These are phyloP conservation scores for Eumerus sabulonum DNA, from an alignment of 2,888 invertebrate genomes.

Conservation along the genomic window DNA sequence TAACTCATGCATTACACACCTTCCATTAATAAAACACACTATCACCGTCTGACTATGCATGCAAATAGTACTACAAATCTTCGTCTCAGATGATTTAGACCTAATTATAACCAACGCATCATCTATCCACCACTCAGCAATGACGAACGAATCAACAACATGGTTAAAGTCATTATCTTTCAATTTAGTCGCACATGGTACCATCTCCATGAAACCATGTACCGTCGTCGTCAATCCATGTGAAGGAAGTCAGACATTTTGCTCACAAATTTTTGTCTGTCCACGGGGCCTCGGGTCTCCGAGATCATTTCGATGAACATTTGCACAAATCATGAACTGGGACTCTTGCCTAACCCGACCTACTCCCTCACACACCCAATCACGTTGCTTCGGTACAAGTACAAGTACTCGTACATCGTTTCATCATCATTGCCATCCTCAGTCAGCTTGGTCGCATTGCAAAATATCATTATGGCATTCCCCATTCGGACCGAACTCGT, in stretches of 20 bases:
- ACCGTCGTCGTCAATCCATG: conserved; percentile 14
- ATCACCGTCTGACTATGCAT: too few relatives aligned
- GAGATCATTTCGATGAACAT: conserved; percentile 17
- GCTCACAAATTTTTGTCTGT: conserved; percentile 7
- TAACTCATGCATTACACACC: too few relatives aligned
- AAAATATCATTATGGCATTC: conserved; percentile 22
- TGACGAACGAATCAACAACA: neutral
- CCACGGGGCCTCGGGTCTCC: conserved; percentile 3
- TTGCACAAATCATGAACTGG: conserved; percentile 30
- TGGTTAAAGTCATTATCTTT: conserved; percentile 23
- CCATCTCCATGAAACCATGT: conserved; percentile 27
- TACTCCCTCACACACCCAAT: neutral
- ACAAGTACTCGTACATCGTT: too few relatives aligned
- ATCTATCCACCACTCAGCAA: neutral
- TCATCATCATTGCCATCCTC: neutral
- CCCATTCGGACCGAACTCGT: conserved; percentile 44
- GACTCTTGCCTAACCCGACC: conserved; percentile 31
- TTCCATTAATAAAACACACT: too few relatives aligned
- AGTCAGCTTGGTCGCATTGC: conserved; percentile 26
- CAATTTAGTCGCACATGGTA: conserved; percentile 38
- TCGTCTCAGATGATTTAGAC: neutral
- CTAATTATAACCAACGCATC: conserved; percentile 16
- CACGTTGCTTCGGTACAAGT: neutral
- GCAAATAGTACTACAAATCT: too few relatives aligned
- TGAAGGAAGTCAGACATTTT: conserved; percentile 18